phyloP scores from a whole-genome alignment of 1,140 invertebrate species.

The Pogonomyrmex barbatus region DNA sequence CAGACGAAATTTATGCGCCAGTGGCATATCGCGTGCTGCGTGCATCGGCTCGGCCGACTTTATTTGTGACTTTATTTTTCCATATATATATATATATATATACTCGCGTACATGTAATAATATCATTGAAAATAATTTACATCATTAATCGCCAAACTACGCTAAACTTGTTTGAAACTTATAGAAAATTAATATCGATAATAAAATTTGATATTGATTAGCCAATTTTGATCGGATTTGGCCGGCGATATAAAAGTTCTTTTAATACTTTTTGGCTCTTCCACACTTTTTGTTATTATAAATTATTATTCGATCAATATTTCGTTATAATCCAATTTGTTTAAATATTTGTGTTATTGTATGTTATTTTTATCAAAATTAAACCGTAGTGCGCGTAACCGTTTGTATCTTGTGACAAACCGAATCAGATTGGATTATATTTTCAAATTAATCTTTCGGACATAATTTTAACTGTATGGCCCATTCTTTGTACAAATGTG shows the following conservation, averaged over 20 bases:
- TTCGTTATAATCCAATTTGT: background rate
- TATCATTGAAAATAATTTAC: conserved; percentile 36
- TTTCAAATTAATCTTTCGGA: conserved; percentile 33
- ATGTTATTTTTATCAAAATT: conserved; percentile 31
- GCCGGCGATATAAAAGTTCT: background rate
- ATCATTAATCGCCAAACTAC: background rate
- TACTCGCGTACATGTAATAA: background rate
- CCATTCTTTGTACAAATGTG: background rate
- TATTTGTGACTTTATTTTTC: conserved; percentile 30
- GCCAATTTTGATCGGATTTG: background rate
- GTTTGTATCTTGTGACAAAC: background rate
- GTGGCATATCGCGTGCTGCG: conserved; percentile 21
- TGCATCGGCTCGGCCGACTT: background rate
- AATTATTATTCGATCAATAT: conserved; percentile 31
- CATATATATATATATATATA: background rate
- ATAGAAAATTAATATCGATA: background rate
- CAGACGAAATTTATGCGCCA: conserved; percentile 42
- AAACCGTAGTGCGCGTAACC: background rate
- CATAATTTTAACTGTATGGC: conserved; percentile 6
- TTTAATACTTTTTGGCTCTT: background rate
- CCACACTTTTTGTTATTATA: background rate
- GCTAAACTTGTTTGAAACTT: conserved; percentile 13
- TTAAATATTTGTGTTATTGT: background rate
- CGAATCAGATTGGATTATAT: conserved; percentile 17
- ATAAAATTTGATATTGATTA: conserved; percentile 14